A percentile compares a stretch with the other conserved stretches of the same genome.
These are phyloP conservation scores for Genyomyrus donnyi DNA, from an alignment of 2,113 vertebrate species.

Conservation along the genomic window DNA sequence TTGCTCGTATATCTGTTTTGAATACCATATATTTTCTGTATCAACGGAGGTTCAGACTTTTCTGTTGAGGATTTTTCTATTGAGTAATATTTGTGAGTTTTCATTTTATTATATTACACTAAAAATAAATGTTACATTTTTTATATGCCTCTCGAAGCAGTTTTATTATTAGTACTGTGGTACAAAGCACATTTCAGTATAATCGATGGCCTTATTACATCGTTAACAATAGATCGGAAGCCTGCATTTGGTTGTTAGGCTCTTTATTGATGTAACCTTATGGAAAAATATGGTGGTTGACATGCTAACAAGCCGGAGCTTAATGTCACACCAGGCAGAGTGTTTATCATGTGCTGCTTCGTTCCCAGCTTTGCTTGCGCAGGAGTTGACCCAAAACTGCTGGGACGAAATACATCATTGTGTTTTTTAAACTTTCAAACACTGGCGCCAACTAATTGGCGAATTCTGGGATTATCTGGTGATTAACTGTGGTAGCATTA, in stretches of 20 bases:
- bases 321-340: background rate
- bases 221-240: background rate
- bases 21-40: background rate
- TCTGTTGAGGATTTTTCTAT: background rate
- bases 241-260: background rate
- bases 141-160: background rate
- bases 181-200: background rate
- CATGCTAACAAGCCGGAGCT: background rate
- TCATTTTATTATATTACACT: background rate
- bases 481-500: background rate
- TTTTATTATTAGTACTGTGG: background rate
- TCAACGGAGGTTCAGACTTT: background rate
- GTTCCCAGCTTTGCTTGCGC: background rate
- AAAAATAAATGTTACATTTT: background rate
- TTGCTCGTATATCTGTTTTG: background rate
- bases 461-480: background rate
- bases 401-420: background rate
- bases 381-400: background rate
- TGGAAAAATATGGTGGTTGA: background rate
- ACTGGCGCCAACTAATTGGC: background rate
- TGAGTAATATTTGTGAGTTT: background rate
- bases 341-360: background rate
- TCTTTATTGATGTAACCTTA: background rate
- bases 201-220: background rate
- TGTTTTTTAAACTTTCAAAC: background rate